These are phyloP conservation scores for Onychorhynchus coronatus DNA, from an alignment of 2,113 vertebrate genomes.

Conservation along the genomic window DNA sequence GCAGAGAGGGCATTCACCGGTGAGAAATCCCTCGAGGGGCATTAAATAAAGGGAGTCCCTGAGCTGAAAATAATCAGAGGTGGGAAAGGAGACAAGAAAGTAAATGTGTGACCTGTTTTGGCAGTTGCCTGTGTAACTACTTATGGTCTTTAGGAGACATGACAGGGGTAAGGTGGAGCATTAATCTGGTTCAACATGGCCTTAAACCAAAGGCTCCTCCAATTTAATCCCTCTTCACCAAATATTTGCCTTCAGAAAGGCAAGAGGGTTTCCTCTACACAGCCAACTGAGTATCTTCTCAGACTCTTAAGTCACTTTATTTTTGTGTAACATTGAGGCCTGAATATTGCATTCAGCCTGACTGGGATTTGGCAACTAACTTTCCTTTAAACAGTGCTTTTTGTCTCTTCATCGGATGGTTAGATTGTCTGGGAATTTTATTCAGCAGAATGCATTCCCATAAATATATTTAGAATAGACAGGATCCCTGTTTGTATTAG, in stretches of 20 bases:
- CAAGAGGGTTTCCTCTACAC: not conserved
- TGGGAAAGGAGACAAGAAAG: not conserved
- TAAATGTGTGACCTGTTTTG: not conserved
- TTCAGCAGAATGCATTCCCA: slow-evolving; percentile 57
- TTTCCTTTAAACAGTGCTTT: slow-evolving; percentile 27
- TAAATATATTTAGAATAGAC: slow-evolving; percentile 49
- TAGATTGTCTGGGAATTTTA: slow-evolving; percentile 56
- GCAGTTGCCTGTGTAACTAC: not conserved
- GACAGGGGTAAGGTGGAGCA: not conserved
- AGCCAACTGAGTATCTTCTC: not conserved
- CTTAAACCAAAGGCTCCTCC: not conserved
- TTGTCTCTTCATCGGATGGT: slow-evolving; percentile 21
- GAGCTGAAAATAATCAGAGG: not conserved
- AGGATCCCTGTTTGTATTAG: slow-evolving; percentile 24
- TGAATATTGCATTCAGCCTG: slow-evolving; percentile 47
- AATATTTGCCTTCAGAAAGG: not conserved
- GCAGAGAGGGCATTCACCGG: not conserved
- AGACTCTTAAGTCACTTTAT: not conserved
- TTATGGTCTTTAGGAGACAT: not conserved
- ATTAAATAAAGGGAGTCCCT: not conserved
- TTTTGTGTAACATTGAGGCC: not conserved
- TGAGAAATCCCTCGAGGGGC: not conserved
- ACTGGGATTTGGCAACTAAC: slow-evolving; percentile 49
- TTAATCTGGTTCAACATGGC: not conserved
- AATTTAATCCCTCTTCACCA: not conserved